phyloP scores from a whole-genome alignment of 2,888 invertebrate species.

The Eucera pruinosa region DNA sequence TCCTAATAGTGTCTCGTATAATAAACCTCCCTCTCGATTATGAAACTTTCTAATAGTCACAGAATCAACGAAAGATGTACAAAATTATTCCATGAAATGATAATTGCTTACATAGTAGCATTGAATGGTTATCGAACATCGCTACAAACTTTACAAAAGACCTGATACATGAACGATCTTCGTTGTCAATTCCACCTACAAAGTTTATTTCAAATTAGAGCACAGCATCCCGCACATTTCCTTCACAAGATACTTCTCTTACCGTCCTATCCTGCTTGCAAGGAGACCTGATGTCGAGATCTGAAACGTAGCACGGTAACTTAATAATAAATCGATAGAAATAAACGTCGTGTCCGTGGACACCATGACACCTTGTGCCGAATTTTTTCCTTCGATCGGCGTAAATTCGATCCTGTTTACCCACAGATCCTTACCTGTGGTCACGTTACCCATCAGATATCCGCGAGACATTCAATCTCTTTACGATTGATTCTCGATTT shows the following conservation, averaged over 20 bases:
- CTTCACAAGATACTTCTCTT: background rate
- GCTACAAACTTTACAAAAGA: no score
- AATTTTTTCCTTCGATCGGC: constrained; percentile 38
- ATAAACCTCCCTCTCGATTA: no score
- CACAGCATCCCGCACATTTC: background rate
- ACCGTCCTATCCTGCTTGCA: background rate
- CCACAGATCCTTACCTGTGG: constrained; percentile 28
- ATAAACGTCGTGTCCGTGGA: constrained; percentile 30
- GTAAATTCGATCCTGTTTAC: constrained; percentile 61
- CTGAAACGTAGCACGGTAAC: constrained; percentile 32
- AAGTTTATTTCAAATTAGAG: no score
- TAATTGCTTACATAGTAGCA: no score
- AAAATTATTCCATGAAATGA: no score
- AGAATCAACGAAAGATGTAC: no score
- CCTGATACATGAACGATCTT: no score
- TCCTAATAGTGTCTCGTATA: no score
- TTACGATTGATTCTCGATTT: constrained; percentile 57
- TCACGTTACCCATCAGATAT: constrained; percentile 43
- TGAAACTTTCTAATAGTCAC: no score
- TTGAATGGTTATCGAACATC: no score
- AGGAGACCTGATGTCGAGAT: background rate
- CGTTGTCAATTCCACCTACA: no score
- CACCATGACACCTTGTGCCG: constrained; percentile 17
- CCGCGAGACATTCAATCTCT: constrained; percentile 61
- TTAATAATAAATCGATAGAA: constrained; percentile 34